Evolutionary conservation across 2,888 invertebrate species (phyloP).

Genomic region (Thymelicus lineola): DNA sequence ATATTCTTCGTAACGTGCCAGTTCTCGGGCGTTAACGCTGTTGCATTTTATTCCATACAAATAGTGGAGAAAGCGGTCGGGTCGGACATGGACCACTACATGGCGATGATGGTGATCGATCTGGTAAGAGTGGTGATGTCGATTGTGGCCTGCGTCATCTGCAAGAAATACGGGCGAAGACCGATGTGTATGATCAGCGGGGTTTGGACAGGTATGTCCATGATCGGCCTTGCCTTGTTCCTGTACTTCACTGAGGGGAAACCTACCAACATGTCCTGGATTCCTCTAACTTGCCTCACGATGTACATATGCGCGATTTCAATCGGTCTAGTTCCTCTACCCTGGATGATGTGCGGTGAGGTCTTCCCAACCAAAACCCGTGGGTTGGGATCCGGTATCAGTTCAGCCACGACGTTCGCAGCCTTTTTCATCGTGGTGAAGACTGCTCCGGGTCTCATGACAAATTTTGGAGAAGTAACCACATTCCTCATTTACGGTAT

Average conservation of each 20-base stretch:
- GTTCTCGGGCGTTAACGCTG: conserved; percentile 89
- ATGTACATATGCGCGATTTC: conserved; percentile 86
- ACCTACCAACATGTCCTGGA: conserved; percentile 73
- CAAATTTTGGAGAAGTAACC: conserved; percentile 82
- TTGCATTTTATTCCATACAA: conserved; percentile 89
- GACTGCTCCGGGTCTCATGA: conserved; percentile 86
- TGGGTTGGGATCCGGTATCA: conserved; percentile 88
- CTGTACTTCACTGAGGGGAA: conserved; percentile 63
- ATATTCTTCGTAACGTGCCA: conserved; percentile 88
- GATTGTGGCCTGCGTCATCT: conserved; percentile 85
- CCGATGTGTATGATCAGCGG: conserved; percentile 88
- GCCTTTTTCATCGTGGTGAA: conserved; percentile 89
- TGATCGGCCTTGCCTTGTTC: conserved; percentile 83
- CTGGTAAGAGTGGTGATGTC: conserved; percentile 86
- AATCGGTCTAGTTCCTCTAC: conserved; percentile 87
- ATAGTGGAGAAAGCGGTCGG: conserved; percentile 86
- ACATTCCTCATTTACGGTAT: conserved; percentile 87
- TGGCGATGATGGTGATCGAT: conserved; percentile 88
- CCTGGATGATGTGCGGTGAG: conserved; percentile 91
- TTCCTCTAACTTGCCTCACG: conserved; percentile 81
- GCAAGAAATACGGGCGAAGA: conserved; percentile 86
- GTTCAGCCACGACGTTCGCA: conserved; percentile 87
- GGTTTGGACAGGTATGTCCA: conserved; percentile 85
- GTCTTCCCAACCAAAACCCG: conserved; percentile 87
- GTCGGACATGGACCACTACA: conserved; percentile 86